phyloP scores from a whole-genome alignment of 1,140 invertebrate species.

The Phthorimaea operculella region DNA sequence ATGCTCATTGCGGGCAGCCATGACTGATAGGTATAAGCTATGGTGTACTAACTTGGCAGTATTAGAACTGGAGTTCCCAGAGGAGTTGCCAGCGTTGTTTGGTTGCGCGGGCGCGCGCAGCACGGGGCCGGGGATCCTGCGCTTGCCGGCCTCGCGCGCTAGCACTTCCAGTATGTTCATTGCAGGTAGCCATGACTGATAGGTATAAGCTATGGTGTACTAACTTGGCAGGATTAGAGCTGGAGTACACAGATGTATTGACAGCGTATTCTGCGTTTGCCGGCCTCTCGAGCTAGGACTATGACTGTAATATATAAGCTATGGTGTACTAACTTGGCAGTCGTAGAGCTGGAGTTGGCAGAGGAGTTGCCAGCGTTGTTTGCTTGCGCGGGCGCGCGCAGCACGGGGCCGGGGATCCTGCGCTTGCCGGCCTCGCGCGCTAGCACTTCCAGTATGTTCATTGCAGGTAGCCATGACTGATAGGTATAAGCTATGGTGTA shows the following conservation, averaged over 20 bases:
- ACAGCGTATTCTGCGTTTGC: background rate
- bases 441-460: conserved; percentile 82
- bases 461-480: conserved; percentile 87
- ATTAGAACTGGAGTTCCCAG: no score
- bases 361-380: conserved; percentile 8
- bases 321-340: conserved; percentile 46
- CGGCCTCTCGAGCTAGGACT: background rate
- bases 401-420: conserved; percentile 52
- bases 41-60: no score
- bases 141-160: conserved; percentile 79
- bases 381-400: conserved; percentile 21
- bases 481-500: no score
- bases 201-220: no score
- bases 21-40: no score
- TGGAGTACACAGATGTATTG: no score
- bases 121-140: conserved; percentile 79
- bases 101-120: conserved; percentile 28
- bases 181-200: conserved; percentile 86
- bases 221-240: no score
- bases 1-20: conserved; percentile 87
- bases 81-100: no score
- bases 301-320: background rate
- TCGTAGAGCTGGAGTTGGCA: conserved; percentile 1
- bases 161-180: conserved; percentile 84
- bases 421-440: conserved; percentile 81